Percentiles rank a stretch among this genome's conserved stretches.
These are phyloP conservation scores for Corythornis leucogaster DNA, from an alignment of 2,797 vertebrate genomes.

Conservation along the genomic window DNA sequence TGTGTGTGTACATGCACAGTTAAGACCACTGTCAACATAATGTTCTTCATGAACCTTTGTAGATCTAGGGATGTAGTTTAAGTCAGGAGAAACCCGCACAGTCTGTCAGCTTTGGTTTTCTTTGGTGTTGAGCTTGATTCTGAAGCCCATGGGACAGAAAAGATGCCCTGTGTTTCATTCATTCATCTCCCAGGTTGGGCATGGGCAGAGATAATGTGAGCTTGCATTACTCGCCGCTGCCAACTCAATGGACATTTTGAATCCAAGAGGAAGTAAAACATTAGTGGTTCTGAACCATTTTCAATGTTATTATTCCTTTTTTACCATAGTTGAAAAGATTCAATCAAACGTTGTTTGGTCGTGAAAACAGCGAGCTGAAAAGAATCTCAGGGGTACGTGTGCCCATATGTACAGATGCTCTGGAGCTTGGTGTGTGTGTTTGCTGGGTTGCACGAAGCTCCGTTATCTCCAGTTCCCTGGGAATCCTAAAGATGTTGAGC, in stretches of 20 bases:
- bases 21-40: background rate
- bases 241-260: slow-evolving; percentile 31
- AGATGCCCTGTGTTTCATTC: slow-evolving; percentile 35
- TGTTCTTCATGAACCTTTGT: background rate
- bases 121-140: slow-evolving; percentile 17
- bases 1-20: background rate
- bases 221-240: slow-evolving; percentile 43
- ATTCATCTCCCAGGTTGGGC: slow-evolving; percentile 27
- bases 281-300: background rate
- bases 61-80: background rate
- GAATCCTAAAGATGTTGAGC: background rate
- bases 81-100: background rate
- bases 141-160: slow-evolving; percentile 34
- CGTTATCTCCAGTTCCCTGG: background rate
- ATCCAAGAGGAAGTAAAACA: slow-evolving; percentile 22
- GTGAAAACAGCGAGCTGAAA: background rate
- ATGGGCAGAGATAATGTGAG: slow-evolving; percentile 40
- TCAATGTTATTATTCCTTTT: background rate
- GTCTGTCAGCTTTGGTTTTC: slow-evolving; percentile 9
- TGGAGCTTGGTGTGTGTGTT: background rate
- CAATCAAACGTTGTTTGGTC: background rate
- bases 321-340: background rate
- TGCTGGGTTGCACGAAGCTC: background rate
- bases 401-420: rapidly evolving
- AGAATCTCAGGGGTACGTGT: background rate